Evolutionary conservation across 2,888 invertebrate genomes (phyloP).

Genomic region (Rosalia funebris): DNA sequence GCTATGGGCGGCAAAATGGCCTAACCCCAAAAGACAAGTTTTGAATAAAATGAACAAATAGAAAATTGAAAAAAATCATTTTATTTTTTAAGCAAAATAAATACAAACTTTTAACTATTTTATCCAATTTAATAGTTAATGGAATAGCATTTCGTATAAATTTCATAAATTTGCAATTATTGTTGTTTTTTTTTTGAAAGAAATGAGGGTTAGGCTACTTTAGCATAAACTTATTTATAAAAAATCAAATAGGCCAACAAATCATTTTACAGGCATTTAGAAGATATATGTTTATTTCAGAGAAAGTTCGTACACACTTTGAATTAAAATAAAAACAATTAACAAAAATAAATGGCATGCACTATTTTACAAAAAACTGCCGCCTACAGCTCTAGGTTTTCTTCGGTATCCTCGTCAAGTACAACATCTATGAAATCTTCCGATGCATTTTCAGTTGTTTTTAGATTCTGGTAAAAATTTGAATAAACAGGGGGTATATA

Average conservation of each 20-base stretch:
- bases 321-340: not conserved
- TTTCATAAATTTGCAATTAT: not conserved
- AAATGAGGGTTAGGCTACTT: not conserved
- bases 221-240: not conserved
- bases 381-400: not conserved
- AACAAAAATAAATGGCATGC: not conserved
- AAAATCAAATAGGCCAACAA: not conserved
- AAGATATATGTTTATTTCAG: not conserved
- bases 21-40: not conserved
- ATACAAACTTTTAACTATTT: not conserved
- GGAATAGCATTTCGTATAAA: not conserved
- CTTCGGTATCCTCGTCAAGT: not conserved
- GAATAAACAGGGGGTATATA: not conserved
- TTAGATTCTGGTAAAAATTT: not conserved
- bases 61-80: not conserved
- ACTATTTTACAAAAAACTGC: not conserved
- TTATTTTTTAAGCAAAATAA: not conserved
- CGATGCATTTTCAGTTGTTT: not conserved
- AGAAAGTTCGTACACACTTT: not conserved
- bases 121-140: not conserved
- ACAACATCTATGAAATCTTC: conserved; percentile 6
- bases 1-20: not conserved
- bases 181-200: not conserved
- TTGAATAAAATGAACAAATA: not conserved
- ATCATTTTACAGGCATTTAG: not conserved